Percentiles rank a stretch among this genome's conserved stretches.
Evolutionary conservation across 1,140 invertebrate species (phyloP).

Genomic region (Drosophila miranda): DNA sequence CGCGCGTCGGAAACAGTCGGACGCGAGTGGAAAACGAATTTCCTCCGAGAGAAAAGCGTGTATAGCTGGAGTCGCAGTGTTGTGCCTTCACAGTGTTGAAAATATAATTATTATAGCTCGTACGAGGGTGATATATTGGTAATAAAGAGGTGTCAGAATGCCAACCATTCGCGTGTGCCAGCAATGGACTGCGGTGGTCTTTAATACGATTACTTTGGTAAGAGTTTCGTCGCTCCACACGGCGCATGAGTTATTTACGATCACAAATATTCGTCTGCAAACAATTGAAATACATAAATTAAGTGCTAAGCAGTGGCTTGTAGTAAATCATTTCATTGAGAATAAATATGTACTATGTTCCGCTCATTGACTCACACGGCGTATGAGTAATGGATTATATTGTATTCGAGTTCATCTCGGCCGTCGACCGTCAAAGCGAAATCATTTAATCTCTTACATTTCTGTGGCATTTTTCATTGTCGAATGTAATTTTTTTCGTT

Average conservation of each 20-base stretch:
- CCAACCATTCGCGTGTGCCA: constrained; percentile 64
- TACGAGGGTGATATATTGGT: not conserved
- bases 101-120: constrained; percentile 3
- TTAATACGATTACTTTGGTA: constrained; percentile 66
- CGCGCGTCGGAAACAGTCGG: constrained; percentile 49
- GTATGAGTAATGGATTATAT: constrained; percentile 51
- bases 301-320: constrained; percentile 5
- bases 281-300: not conserved
- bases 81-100: constrained; percentile 7
- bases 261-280: constrained; percentile 7
- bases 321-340: not conserved
- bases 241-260: constrained; percentile 17
- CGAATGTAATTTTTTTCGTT: constrained; percentile 31
- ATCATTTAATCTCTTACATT: constrained; percentile 44
- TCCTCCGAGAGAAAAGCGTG: constrained; percentile 15
- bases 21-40: constrained; percentile 35
- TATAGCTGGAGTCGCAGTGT: constrained; percentile 9
- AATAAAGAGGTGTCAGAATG: constrained; percentile 38
- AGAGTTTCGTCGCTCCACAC: constrained; percentile 15
- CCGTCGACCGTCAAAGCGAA: constrained; percentile 24
- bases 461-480: constrained; percentile 27
- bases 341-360: no score
- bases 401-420: not conserved
- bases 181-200: constrained; percentile 67
- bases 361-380: constrained; percentile 39